phyloP scores from a whole-genome alignment of 1,140 invertebrate species.

The Caligus rogercresseyi region DNA sequence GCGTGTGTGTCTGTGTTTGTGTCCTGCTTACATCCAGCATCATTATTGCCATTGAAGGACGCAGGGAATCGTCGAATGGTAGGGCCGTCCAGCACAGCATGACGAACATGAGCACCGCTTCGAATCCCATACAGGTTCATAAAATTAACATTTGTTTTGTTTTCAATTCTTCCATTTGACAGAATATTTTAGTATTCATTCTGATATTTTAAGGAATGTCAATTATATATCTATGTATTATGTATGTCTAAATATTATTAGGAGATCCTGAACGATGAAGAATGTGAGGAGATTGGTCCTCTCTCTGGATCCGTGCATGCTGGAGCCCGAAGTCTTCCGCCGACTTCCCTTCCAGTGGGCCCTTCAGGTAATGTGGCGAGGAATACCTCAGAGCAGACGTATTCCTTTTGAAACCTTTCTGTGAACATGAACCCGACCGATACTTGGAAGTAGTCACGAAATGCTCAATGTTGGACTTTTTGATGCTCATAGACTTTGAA shows the following conservation, averaged over 20 bases:
- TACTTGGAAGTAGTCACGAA: background rate
- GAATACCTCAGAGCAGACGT: background rate
- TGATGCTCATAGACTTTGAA: no score
- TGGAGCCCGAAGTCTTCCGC: background rate
- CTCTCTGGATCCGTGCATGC: background rate
- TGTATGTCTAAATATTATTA: background rate
- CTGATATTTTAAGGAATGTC: background rate
- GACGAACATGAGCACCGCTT: background rate
- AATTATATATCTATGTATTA: background rate
- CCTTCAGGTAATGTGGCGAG: background rate
- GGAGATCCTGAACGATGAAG: slow-evolving; percentile 7
- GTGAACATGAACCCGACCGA: background rate
- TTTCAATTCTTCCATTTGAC: no score
- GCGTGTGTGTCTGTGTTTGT: no score
- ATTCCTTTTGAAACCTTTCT: background rate
- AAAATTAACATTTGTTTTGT: no score
- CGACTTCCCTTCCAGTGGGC: background rate
- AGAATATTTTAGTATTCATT: background rate
- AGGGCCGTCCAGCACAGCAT: no score
- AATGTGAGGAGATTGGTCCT: slow-evolving; percentile 2
- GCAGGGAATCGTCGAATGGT: no score
- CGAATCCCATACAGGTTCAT: background rate
- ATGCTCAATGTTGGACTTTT: background rate
- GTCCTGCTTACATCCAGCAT: no score
- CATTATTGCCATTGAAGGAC: no score